A percentile compares a stretch with the other conserved stretches of the same genome.
These are phyloP conservation scores for Drosophila melanica DNA, from an alignment of 1,140 invertebrate species.

Conservation along the genomic window DNA sequence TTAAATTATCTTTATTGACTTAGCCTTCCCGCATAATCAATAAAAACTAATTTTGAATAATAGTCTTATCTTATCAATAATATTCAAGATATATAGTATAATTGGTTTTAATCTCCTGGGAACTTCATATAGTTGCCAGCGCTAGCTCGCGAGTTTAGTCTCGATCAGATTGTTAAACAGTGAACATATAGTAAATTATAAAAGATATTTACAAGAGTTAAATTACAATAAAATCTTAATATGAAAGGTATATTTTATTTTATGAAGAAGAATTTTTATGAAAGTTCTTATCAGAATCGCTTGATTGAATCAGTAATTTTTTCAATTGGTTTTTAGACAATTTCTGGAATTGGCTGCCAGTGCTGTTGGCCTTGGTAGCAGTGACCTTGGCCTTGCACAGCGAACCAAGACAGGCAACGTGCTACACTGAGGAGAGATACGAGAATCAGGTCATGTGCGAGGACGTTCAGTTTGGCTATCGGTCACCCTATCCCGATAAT, in stretches of 20 bases:
- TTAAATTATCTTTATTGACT: background rate
- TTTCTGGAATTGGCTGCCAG: slow-evolving; percentile 4
- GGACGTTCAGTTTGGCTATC: slow-evolving; percentile 48
- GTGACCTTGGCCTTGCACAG: slow-evolving; percentile 3
- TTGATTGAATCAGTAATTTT: no score
- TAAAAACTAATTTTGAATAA: slow-evolving; percentile 26
- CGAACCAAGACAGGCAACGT: slow-evolving; percentile 41
- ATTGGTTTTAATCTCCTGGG: background rate
- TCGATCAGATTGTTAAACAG: slow-evolving; percentile 1
- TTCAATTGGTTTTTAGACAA: slow-evolving; percentile 5
- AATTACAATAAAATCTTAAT: background rate
- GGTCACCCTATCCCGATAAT: slow-evolving; percentile 71
- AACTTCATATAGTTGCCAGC: slow-evolving; percentile 21
- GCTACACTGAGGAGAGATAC: slow-evolving; percentile 65
- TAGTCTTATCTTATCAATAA: slow-evolving; percentile 29
- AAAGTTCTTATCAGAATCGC: background rate
- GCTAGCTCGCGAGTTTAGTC: slow-evolving; percentile 2
- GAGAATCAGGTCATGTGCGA: slow-evolving; percentile 67
- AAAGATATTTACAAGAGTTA: background rate
- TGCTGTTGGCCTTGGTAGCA: slow-evolving; percentile 15
- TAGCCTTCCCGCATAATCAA: slow-evolving; percentile 15
- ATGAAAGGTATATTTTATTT: slow-evolving; percentile 13
- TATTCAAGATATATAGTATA: background rate
- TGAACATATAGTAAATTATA: background rate
- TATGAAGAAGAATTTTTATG: background rate